These are phyloP conservation scores for Cherax quadricarinatus DNA, from an alignment of 1,140 invertebrate genomes.

Conservation along the genomic window DNA sequence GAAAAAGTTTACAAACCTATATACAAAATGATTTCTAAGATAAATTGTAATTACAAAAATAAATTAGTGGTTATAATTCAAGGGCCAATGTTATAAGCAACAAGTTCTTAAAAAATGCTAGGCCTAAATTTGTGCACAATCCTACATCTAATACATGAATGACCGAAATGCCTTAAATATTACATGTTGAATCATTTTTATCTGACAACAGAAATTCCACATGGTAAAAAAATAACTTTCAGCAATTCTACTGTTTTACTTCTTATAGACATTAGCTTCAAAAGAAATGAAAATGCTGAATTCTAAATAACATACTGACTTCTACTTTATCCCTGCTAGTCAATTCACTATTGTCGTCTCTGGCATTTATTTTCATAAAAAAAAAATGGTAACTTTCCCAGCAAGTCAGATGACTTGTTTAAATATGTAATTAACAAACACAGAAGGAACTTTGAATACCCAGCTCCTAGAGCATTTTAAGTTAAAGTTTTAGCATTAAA, in stretches of 20 bases:
- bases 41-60: not conserved
- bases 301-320: not conserved
- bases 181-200: not conserved
- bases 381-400: not conserved
- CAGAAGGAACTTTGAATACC: constrained; percentile 56
- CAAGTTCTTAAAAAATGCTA: not conserved
- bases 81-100: not conserved
- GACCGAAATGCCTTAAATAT: not conserved
- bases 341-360: not conserved
- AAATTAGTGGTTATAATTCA: not conserved
- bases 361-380: not conserved
- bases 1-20: no score
- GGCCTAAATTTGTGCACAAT: constrained; percentile 28
- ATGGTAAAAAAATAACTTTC: not conserved
- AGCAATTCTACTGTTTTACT: not conserved
- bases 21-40: not conserved
- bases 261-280: not conserved
- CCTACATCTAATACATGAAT: not conserved
- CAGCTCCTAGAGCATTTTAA: constrained; percentile 43
- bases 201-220: not conserved
- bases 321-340: not conserved
- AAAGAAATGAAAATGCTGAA: not conserved
- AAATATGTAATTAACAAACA: constrained; percentile 44
- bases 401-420: constrained; percentile 17
- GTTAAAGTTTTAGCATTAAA: constrained; percentile 38